Evolutionary conservation across 1,140 invertebrate species (phyloP), one percentile per base, ranked within the genome.

Genomic region (Agrypnia vestita): DNA sequence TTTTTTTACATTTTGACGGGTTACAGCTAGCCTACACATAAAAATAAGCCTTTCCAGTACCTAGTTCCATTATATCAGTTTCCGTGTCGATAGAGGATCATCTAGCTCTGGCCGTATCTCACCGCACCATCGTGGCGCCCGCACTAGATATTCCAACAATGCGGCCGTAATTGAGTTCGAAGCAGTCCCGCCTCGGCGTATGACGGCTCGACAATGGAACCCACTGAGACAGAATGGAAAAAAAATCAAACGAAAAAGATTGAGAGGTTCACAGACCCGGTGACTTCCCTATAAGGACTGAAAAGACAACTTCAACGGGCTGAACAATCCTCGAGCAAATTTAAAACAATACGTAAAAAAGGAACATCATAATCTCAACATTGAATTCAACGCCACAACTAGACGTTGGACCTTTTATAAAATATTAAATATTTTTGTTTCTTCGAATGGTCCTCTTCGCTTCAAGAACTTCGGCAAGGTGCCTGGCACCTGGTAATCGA

Each of bases 251-350:
- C 17, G 17, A 59, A 59, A 56, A 59, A 59, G 15, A 59, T 59
- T 21, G 55, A 59, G 17, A 59, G 17, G 55, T 19, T 15, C 55
- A 59, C 17, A 17, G 55, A 59, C 55, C 55, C 17, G 21, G 8
- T 19, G 17, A 59, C 55, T 59, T 59, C 55, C 55, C 17, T 59
- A 59, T 59, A 59, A 59, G 55, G 55, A 59, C 10, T 21, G 15
- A 59, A 59, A 59, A 13, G 55, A 59, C 8, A n/a, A 0, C 3
- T 59, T 15, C 10, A 19, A 9, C 3, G 11, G 55, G 15, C 15
- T 21, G 21, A 3, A 59, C 55, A 59, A 8, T 19, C 8, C 55
- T 0, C 21, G 0, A 15, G 55, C 8, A 59, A 56, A 21, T 15
- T 59, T 59, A 21, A 59, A 59, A n/a, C 8, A 59, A 21, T 21